Conservation (phyloP, 1,140 invertebrate genomes). For the Trichonephila clavata region DNA sequence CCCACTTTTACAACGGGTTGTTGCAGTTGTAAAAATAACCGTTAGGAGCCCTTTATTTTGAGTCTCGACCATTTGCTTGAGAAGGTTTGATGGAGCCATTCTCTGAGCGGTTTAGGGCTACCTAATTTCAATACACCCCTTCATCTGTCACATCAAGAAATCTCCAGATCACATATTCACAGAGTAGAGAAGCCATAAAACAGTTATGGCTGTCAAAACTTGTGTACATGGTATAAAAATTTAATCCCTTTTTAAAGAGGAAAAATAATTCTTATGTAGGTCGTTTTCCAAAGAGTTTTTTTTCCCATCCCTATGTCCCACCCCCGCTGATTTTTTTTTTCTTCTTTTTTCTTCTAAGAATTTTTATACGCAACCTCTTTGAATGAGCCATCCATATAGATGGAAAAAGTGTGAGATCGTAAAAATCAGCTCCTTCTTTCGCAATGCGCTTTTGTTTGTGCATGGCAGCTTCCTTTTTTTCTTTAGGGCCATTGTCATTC, state of each 20-base stretch:
- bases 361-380: slow-evolving; percentile 51
- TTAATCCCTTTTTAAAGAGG: slow-evolving; percentile 76
- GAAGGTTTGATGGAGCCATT: slow-evolving; percentile 65
- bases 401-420: slow-evolving; percentile 52
- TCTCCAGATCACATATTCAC: slow-evolving; percentile 64
- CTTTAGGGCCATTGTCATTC: slow-evolving; percentile 48
- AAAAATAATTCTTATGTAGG: slow-evolving; percentile 72
- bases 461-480: slow-evolving; percentile 3
- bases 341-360: neutral
- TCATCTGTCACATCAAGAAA: slow-evolving; percentile 75
- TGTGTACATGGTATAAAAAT: slow-evolving; percentile 74
- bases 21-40: slow-evolving; percentile 75
- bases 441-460: slow-evolving; percentile 68
- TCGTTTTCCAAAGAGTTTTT: neutral
- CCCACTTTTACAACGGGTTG: slow-evolving; percentile 62
- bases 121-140: slow-evolving; percentile 73
- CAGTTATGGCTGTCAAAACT: slow-evolving; percentile 63
- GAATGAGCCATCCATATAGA: slow-evolving; percentile 61
- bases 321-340: neutral
- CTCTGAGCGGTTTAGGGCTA: slow-evolving; percentile 63
- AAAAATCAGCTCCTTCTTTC: slow-evolving; percentile 23
- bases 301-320: neutral
- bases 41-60: slow-evolving; percentile 73
- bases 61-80: slow-evolving; percentile 27
- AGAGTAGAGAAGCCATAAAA: slow-evolving; percentile 49